Evolutionary conservation across 2,888 invertebrate genomes (phyloP).

Genomic region (Peribatodes rhomboidaria): DNA sequence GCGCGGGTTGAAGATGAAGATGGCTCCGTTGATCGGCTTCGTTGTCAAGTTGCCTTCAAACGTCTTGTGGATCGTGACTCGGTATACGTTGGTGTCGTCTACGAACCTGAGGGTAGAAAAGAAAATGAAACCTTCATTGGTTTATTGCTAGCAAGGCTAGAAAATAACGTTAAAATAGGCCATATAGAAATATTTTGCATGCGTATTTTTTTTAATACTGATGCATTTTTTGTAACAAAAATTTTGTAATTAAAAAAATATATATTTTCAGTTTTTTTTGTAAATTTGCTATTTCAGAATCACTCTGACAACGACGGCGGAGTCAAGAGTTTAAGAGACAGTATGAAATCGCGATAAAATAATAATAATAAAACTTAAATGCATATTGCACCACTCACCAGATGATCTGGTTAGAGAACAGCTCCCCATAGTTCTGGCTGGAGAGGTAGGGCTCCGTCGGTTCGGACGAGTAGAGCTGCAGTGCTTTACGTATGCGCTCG

Average conservation of each 20-base stretch:
- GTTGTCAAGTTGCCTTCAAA: constrained; percentile 99
- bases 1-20: constrained; percentile 99
- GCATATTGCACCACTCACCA: constrained; percentile 87
- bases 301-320: too few species aligned
- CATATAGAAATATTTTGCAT: too few species aligned
- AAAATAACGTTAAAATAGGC: too few species aligned
- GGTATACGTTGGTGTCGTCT: constrained; percentile 99
- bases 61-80: constrained; percentile 99
- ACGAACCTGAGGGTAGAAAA: constrained; percentile 89
- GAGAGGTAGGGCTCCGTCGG: constrained; percentile 99
- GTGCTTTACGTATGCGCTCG: constrained; percentile 99
- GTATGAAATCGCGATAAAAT: too few species aligned
- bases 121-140: background rate
- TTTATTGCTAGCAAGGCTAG: too few species aligned
- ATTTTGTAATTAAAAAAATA: too few species aligned
- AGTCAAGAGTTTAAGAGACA: too few species aligned
- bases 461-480: constrained; percentile 99
- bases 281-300: too few species aligned
- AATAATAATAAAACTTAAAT: too few species aligned
- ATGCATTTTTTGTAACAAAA: too few species aligned
- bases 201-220: too few species aligned
- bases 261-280: too few species aligned
- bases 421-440: constrained; percentile 99
- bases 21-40: constrained; percentile 99
- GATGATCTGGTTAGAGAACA: constrained; percentile 99